Evolutionary conservation across 2,888 invertebrate genomes (phyloP).

Genomic region (Phania funesta): DNA sequence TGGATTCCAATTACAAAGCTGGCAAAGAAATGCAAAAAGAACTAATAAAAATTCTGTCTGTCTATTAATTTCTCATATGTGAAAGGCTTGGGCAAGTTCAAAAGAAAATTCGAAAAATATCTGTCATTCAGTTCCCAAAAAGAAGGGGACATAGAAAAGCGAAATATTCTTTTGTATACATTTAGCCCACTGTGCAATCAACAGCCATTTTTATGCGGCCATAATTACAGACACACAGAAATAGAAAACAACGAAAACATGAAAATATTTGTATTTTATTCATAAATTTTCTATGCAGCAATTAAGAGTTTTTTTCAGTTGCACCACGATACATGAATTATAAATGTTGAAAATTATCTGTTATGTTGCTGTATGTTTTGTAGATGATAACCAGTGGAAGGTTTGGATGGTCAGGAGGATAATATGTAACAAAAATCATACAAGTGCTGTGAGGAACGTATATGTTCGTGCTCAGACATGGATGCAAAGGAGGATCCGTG

Average conservation of each 20-base stretch:
- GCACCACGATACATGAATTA: slow-evolving; percentile 43
- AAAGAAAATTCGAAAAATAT: too few relatives aligned
- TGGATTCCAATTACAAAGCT: too few relatives aligned
- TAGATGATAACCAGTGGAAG: neutral
- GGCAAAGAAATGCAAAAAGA: too few relatives aligned
- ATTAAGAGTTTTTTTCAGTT: slow-evolving; percentile 38
- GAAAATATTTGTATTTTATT: slow-evolving; percentile 42
- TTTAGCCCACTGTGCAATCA: slow-evolving; percentile 20
- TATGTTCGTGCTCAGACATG: too few relatives aligned
- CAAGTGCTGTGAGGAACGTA: neutral
- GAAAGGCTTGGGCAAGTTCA: too few relatives aligned
- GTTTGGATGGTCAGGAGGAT: neutral
- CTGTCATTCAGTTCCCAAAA: too few relatives aligned
- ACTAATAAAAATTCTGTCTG: too few relatives aligned
- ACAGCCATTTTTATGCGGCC: slow-evolving; percentile 25
- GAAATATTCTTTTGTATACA: neutral
- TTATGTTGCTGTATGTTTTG: slow-evolving; percentile 5
- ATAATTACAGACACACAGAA: slow-evolving; percentile 23
- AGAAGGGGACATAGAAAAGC: neutral
- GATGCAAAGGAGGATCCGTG: too few relatives aligned
- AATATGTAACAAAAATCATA: neutral
- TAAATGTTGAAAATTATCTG: slow-evolving; percentile 26
- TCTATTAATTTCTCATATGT: too few relatives aligned
- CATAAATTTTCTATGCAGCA: slow-evolving; percentile 56
- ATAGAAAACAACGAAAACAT: neutral